Percentiles rank a stretch among this genome's conserved stretches.
These are phyloP conservation scores for Lampris incognitus DNA, from an alignment of 2,113 vertebrate species.

Conservation along the genomic window DNA sequence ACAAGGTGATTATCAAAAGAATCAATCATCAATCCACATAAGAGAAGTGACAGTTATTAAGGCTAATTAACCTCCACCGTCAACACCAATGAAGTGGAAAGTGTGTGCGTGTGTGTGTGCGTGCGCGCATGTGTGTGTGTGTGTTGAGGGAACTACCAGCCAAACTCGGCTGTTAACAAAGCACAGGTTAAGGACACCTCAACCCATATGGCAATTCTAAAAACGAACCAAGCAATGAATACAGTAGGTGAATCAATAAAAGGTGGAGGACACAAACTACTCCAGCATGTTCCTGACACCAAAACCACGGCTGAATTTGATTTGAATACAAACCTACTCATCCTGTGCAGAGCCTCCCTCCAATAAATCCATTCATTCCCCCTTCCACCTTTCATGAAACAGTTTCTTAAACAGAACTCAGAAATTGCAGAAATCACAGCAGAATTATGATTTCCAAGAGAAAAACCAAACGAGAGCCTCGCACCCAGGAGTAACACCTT, in stretches of 20 bases:
- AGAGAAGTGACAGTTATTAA: constrained; percentile 19
- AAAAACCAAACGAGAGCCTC: too few species aligned
- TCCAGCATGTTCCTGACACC: not conserved
- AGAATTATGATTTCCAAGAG: too few species aligned
- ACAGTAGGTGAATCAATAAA: not conserved
- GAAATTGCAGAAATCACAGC: too few species aligned
- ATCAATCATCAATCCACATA: constrained; percentile 21
- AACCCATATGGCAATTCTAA: not conserved
- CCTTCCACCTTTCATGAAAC: too few species aligned
- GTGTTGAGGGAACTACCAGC: not conserved
- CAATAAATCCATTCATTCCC: not conserved
- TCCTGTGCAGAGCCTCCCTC: not conserved
- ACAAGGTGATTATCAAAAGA: constrained; percentile 39
- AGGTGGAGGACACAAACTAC: constrained; percentile 4
- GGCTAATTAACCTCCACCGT: constrained; percentile 24
- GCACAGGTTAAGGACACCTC: not conserved
- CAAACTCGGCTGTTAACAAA: not conserved
- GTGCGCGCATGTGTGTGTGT: not conserved
- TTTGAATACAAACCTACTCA: constrained; percentile 11
- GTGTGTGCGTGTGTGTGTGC: fast-evolving
- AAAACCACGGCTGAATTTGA: constrained; percentile 13
- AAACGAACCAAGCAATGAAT: not conserved
- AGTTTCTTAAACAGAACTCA: too few species aligned
- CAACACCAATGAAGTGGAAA: constrained; percentile 40
- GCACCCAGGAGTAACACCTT: too few species aligned